These are phyloP conservation scores for Callipepla californica DNA, from an alignment of 2,113 vertebrate genomes.

Conservation along the genomic window DNA sequence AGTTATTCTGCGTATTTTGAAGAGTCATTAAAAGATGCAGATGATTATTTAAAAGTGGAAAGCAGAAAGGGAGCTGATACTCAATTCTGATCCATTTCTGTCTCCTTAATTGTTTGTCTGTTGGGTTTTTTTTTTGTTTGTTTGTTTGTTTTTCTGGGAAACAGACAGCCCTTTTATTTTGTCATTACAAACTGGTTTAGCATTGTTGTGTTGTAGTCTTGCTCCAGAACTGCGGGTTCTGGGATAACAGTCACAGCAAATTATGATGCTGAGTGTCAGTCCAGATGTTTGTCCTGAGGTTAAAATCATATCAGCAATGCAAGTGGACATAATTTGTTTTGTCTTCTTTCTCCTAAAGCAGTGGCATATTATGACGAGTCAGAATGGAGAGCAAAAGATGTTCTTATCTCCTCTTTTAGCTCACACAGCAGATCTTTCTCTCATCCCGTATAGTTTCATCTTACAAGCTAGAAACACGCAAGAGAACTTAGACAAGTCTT, in stretches of 20 bases:
- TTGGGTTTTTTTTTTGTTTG: background rate
- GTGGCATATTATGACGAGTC: background rate
- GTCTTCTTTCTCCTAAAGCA: slow-evolving; percentile 20
- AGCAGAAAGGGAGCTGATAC: background rate
- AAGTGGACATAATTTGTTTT: slow-evolving; percentile 18
- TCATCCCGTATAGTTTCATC: background rate
- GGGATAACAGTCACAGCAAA: background rate
- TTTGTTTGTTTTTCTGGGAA: background rate
- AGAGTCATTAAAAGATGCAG: background rate
- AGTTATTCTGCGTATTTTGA: background rate
- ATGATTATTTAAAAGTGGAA: background rate
- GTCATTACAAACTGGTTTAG: background rate
- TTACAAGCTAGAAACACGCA: background rate
- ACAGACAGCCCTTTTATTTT: background rate
- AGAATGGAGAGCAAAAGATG: background rate
- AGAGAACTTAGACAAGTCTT: background rate
- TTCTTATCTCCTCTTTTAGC: slow-evolving; percentile 1
- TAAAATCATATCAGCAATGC: slow-evolving; percentile 18
- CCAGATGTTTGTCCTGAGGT: slow-evolving; percentile 58
- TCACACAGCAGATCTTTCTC: background rate
- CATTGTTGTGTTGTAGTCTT: background rate
- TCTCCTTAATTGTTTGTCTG: background rate
- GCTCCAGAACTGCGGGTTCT: background rate
- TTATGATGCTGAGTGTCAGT: background rate
- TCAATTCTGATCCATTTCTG: background rate